Percentiles rank a stretch among this genome's conserved stretches.
phyloP scores from a whole-genome alignment of 2,797 vertebrate species.

The Sarcoramphus papa region DNA sequence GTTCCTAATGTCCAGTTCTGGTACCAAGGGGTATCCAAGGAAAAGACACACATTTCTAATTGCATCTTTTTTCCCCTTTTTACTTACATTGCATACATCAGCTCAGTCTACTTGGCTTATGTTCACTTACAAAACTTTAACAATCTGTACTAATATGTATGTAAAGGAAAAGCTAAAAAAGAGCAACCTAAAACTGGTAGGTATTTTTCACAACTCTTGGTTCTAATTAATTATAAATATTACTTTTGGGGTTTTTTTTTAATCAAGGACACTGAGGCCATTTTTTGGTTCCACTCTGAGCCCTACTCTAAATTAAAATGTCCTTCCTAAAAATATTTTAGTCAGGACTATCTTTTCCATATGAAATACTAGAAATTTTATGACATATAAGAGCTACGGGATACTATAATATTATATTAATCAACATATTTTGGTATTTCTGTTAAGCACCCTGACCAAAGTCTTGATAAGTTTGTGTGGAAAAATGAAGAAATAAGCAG shows the following conservation, averaged over 20 bases:
- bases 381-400: neutral
- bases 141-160: neutral
- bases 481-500: neutral
- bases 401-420: neutral
- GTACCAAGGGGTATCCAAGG: neutral
- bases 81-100: neutral
- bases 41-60: neutral
- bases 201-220: neutral
- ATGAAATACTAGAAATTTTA: neutral
- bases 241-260: neutral
- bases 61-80: neutral
- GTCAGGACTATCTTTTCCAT: neutral
- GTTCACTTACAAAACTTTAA: neutral
- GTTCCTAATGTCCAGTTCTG: neutral
- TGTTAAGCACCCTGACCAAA: neutral
- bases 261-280: fast-evolving
- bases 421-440: neutral
- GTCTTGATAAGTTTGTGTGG: neutral
- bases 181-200: neutral
- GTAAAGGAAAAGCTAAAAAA: neutral
- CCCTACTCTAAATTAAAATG: neutral
- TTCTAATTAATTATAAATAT: neutral
- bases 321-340: neutral
- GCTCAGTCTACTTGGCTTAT: neutral
- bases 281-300: neutral